phyloP scores from a whole-genome alignment of 2,888 invertebrate species.

The Ptilodon capucinus region DNA sequence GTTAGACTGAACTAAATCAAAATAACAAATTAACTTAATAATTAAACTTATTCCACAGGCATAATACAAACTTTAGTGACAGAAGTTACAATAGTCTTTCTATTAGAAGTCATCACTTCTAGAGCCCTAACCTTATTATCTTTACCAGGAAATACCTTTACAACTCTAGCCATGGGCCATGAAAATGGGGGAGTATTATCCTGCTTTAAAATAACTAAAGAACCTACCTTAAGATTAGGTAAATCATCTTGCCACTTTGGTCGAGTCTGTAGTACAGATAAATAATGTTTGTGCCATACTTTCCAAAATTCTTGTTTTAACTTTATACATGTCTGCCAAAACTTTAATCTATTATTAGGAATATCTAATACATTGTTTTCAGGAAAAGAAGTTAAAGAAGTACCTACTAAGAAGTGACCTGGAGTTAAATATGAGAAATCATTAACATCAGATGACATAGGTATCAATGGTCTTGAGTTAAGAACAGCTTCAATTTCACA shows the following conservation, averaged over 20 bases:
- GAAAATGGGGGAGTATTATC: constrained; percentile 4
- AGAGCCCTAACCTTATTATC: constrained; percentile 11
- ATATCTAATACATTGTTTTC: constrained; percentile 4
- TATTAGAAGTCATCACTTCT: constrained; percentile 9
- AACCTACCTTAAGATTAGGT: constrained; percentile 6
- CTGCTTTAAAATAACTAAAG: constrained; percentile 11
- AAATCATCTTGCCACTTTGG: constrained; percentile 6
- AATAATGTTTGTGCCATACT: constrained; percentile 10
- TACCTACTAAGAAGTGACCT: constrained; percentile 13
- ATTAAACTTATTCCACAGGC: background rate
- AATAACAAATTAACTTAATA: no score
- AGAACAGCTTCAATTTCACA: constrained; percentile 7
- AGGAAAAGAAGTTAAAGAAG: constrained; percentile 8
- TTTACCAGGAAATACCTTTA: constrained; percentile 8
- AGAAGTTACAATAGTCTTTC: constrained; percentile 4
- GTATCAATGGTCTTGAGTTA: constrained; percentile 11
- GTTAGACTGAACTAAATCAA: no score
- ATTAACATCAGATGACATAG: constrained; percentile 9
- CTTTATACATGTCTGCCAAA: constrained; percentile 8
- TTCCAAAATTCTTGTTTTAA: constrained; percentile 12
- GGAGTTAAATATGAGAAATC: constrained; percentile 12
- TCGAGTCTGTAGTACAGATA: constrained; percentile 8
- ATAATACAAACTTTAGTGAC: constrained; percentile 6
- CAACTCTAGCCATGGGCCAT: constrained; percentile 16
- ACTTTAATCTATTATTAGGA: constrained; percentile 8